Percentiles rank a stretch among this genome's conserved stretches.
phyloP scores from a whole-genome alignment of 2,888 invertebrate species.

The Drosophila falleni region DNA sequence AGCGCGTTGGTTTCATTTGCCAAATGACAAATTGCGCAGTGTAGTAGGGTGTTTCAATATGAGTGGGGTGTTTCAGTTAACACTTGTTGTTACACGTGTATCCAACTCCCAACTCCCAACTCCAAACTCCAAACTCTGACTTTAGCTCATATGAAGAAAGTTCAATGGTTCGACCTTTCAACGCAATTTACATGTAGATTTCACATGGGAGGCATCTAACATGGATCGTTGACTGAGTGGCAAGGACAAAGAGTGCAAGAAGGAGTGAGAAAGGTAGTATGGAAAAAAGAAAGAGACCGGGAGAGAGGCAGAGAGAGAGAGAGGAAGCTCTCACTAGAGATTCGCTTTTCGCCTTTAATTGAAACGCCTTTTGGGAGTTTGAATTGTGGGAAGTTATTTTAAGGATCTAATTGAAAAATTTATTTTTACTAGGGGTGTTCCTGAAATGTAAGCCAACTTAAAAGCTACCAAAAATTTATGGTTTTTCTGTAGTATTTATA shows the following conservation, averaged over 20 bases:
- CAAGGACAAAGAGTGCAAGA: neutral
- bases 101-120: constrained; percentile 8
- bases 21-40: constrained; percentile 72
- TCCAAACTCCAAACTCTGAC: constrained; percentile 2
- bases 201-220: constrained; percentile 64
- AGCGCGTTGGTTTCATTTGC: constrained; percentile 44
- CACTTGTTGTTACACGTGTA: constrained; percentile 72
- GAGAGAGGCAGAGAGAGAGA: too few relatives aligned
- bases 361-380: neutral
- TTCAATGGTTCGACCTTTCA: constrained; percentile 66
- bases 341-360: neutral
- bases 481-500: too few relatives aligned
- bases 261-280: neutral
- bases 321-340: too few relatives aligned
- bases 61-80: constrained; percentile 57
- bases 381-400: neutral
- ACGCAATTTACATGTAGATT: constrained; percentile 67
- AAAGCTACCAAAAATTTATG: too few relatives aligned
- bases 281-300: neutral
- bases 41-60: neutral
- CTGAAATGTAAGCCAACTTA: too few relatives aligned
- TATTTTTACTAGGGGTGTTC: neutral
- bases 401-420: neutral
- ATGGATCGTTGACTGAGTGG: constrained; percentile 33
- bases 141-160: constrained; percentile 39